Percentiles rank a stretch among this genome's conserved stretches.
Conservation (phyloP, 2,797 vertebrate genomes). For the Peromyscus melanophrys region DNA sequence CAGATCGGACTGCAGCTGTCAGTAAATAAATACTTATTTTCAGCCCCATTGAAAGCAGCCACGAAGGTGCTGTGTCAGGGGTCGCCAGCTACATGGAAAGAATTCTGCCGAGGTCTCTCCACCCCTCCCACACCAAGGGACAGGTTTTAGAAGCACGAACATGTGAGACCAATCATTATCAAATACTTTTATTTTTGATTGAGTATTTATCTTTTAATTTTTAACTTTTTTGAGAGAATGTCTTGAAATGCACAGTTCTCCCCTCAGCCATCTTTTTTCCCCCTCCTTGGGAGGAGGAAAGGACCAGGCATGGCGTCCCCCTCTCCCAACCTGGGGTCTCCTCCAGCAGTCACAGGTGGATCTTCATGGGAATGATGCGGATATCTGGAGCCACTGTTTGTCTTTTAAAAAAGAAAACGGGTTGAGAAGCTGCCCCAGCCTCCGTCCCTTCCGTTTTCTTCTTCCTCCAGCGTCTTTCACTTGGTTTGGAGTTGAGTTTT, state of each 20-base stretch:
- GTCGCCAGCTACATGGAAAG: background rate
- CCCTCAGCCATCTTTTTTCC: background rate
- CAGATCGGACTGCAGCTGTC: slow-evolving; percentile 26
- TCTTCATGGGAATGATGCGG: background rate
- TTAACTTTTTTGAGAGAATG: slow-evolving; percentile 76
- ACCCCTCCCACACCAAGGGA: background rate
- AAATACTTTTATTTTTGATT: slow-evolving; percentile 76
- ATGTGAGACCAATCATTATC: slow-evolving; percentile 66
- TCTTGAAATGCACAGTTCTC: slow-evolving; percentile 41
- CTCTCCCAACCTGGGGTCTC: background rate
- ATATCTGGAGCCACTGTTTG: slow-evolving; percentile 63
- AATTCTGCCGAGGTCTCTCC: slow-evolving; percentile 66
- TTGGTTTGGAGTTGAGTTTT: slow-evolving; percentile 21
- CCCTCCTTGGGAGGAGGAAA: background rate
- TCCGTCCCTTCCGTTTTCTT: background rate
- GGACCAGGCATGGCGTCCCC: background rate
- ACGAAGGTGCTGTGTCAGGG: slow-evolving; percentile 59
- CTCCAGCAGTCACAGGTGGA: slow-evolving; percentile 54
- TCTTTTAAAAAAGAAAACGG: background rate
- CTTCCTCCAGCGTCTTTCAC: background rate
- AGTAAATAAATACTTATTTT: background rate
- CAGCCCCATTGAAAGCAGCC: background rate
- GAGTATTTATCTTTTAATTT: slow-evolving; percentile 84
- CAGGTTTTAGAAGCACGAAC: slow-evolving; percentile 1
- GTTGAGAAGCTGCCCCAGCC: slow-evolving; percentile 24